Evolutionary conservation across 2,113 vertebrate species (phyloP), one percentile per base, ranked within the genome.

Genomic region (Zosterops borbonicus): DNA sequence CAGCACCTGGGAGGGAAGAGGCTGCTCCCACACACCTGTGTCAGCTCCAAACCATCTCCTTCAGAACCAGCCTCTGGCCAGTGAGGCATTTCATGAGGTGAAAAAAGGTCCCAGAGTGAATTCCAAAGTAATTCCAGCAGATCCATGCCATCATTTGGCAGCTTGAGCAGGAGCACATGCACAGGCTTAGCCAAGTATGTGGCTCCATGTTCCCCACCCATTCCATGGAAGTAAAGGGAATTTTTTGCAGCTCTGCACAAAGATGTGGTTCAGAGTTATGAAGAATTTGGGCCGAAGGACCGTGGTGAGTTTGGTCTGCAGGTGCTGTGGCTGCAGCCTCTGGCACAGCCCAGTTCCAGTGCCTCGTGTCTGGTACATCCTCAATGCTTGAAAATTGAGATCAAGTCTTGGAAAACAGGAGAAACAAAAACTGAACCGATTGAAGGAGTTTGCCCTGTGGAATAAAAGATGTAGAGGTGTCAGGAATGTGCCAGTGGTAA

Each of bases 261-360:
- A 98, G 96, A 97, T 96, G 96, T 89, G 92, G 50, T 95, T 94
- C 93, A 35, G 35, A 91, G 95, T 84, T 88, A 65, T 84, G 95
- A 97, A 97, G 98, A 98, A 98, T 97, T 97, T 88, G 85, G 96
- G 95, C 93, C 96, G 97, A 97, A 97, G 97, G 97, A 97, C 86
- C 60, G 23, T 93, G 82, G 94, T 85, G 44, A 92, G 94, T 86
- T 86, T 15, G 24, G 59, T 8, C 14, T 28, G 70, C 75, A 21
- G 92, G 39, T 41, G 46, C 47, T 94, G 97, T 96, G 96, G 98
- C 94, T 97, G 85, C 96, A 97, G 96, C 97, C 95, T 96, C 96
- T 92, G 87, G 96, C 93, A 95, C 62, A 64, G 96, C 92, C 52
- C 33, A 2, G 2, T 53, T 88, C 63, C 35, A 8, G 50, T 23